Evolutionary conservation across 2,113 vertebrate genomes (phyloP).

Genomic region (Anoura caudifer): DNA sequence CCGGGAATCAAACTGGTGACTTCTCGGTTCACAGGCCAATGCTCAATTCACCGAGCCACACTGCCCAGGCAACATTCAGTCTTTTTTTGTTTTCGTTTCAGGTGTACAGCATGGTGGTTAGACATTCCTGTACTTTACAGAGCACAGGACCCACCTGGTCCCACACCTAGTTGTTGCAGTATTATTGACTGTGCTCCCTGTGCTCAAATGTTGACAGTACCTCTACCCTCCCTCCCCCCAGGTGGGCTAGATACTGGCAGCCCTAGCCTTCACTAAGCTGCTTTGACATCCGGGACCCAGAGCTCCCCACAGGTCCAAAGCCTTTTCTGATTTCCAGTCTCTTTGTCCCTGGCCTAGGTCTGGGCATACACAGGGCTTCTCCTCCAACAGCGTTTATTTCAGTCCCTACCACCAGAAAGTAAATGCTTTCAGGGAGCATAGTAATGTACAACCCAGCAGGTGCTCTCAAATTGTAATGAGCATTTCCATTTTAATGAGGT

Average conservation of each 20-base stretch:
- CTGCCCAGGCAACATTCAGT: not conserved
- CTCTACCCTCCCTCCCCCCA: not conserved
- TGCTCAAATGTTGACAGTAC: not conserved
- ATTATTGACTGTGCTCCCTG: not conserved
- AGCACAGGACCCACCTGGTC: not conserved
- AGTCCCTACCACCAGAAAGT: not conserved
- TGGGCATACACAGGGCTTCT: not conserved
- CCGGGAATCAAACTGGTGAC: too few relatives aligned
- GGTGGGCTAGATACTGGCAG: not conserved
- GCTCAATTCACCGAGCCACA: too few relatives aligned
- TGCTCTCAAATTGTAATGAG: not conserved
- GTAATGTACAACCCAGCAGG: not conserved
- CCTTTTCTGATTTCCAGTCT: not conserved
- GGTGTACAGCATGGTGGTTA: not conserved
- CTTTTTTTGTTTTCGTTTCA: not conserved
- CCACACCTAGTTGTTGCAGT: not conserved
- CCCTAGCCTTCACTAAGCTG: not conserved
- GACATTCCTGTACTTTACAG: not conserved
- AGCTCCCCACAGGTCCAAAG: not conserved
- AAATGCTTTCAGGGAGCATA: not conserved
- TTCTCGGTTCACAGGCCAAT: too few relatives aligned
- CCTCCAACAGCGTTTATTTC: not conserved
- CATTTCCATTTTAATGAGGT: constrained; percentile 46
- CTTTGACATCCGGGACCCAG: not conserved
- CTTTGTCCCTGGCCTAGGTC: not conserved